Base-by-base conservation (phyloP, 2,888 invertebrate genomes). In the Epirrita christyi region DNA sequence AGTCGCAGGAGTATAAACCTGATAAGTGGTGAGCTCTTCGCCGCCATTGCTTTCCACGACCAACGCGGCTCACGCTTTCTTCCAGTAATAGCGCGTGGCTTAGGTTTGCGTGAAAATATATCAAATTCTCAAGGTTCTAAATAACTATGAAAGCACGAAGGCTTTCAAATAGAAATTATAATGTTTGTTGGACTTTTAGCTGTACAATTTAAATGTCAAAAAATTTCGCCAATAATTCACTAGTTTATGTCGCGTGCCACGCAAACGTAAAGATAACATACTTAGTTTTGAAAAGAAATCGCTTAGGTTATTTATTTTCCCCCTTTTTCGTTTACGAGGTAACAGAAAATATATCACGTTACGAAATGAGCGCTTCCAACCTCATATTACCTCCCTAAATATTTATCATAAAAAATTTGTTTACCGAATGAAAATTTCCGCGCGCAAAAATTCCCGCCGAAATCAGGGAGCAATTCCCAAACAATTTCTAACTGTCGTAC, bases 371-470 rank as follows among this genome's bases (percentile, higher is more conserved):
- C 47, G 21, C 21, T 21, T 43, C 59, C 59, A 40, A 59, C 55
- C 59, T 55, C 59, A 62, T 64, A 64, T 64, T 55, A 61, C 64
- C 55, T 57, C 45, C 50, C 57, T 46, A 61, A 63, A 65, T 62
- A 67, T 67, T 65, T 66, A 60, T 61, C 59, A 55, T 43, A 40
- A 47, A 61, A n/a, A 71, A 63, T 63, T 63, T 62, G 68, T 70
- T 72, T 71, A 70, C 67, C 61, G 50, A 50, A 58, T 61, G 66
- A 63, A 64, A 66, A 69, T 47, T 52, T 21, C 42, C 37, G 40
- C 44, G 40, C 44, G 51, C 66, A 60, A 72, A 67, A 53, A 50
- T 55, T 58, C 58, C 27, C 54, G 61, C 44, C 40, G 48, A 58
- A 58, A 58, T 58, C 61, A 58, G 55, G 46, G 38, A 46, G 53